Conservation (phyloP, 2,113 vertebrate species). For the Callocephalon fimbriatum region DNA sequence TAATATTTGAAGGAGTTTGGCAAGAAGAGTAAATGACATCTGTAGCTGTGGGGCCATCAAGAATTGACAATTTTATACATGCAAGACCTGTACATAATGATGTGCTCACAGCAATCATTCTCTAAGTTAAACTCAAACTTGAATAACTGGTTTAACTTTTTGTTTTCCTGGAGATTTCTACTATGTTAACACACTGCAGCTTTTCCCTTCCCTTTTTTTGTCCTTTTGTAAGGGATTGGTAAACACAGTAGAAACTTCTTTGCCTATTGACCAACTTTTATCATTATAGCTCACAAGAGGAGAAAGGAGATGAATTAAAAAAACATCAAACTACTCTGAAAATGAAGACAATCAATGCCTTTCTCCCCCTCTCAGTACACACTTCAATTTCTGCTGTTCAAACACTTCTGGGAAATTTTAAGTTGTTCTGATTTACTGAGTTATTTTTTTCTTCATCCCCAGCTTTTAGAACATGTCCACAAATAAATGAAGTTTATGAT, state of each 20-base stretch:
- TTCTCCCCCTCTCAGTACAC: neutral
- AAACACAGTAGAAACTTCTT: neutral
- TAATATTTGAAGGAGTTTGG: neutral
- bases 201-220: neutral
- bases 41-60: neutral
- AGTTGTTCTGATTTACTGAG: neutral
- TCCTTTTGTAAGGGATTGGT: neutral
- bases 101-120: neutral
- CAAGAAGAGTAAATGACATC: neutral
- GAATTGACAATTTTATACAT: neutral
- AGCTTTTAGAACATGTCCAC: neutral
- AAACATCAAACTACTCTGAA: neutral
- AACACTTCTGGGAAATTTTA: neutral
- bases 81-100: neutral
- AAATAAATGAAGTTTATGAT: neutral
- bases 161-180: neutral
- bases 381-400: neutral
- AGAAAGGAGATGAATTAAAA: neutral
- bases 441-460: neutral
- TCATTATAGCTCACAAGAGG: neutral
- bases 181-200: neutral
- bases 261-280: neutral
- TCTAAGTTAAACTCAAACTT: neutral
- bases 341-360: neutral
- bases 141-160: neutral